Evolutionary conservation across 2,888 invertebrate genomes (phyloP).

Genomic region (Heteropelma amictum): DNA sequence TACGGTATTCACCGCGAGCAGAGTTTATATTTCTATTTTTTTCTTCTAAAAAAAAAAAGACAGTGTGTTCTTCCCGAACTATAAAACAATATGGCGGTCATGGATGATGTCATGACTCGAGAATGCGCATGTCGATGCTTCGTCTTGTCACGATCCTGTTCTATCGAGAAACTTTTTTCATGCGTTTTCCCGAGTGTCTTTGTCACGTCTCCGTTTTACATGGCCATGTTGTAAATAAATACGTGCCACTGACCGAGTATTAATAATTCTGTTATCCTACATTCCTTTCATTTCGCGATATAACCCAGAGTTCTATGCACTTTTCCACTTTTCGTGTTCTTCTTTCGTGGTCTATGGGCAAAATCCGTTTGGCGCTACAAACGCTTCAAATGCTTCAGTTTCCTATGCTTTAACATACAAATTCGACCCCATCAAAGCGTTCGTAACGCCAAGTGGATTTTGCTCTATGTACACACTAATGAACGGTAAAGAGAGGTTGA

Average conservation of each 20-base stretch:
- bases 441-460: too few species aligned
- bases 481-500: too few species aligned
- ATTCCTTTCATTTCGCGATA: too few species aligned
- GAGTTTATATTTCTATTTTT: not conserved
- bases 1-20: constrained; percentile 9
- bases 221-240: not conserved
- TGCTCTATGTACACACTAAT: too few species aligned
- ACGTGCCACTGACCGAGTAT: constrained; percentile 14
- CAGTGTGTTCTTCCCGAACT: constrained; percentile 9
- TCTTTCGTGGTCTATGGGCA: too few species aligned
- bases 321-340: too few species aligned
- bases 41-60: constrained; percentile 15
- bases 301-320: too few species aligned
- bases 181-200: not conserved
- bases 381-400: too few species aligned
- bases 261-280: too few species aligned
- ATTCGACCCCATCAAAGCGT: too few species aligned
- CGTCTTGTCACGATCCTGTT: constrained; percentile 28
- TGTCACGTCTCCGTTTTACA: not conserved
- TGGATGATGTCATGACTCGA: constrained; percentile 48
- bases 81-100: constrained; percentile 47
- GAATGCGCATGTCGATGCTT: constrained; percentile 49
- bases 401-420: too few species aligned
- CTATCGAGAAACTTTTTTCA: constrained; percentile 1
- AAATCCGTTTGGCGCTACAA: too few species aligned